phyloP scores from a whole-genome alignment of 2,888 invertebrate genomes.

The Oligia latruncula region DNA sequence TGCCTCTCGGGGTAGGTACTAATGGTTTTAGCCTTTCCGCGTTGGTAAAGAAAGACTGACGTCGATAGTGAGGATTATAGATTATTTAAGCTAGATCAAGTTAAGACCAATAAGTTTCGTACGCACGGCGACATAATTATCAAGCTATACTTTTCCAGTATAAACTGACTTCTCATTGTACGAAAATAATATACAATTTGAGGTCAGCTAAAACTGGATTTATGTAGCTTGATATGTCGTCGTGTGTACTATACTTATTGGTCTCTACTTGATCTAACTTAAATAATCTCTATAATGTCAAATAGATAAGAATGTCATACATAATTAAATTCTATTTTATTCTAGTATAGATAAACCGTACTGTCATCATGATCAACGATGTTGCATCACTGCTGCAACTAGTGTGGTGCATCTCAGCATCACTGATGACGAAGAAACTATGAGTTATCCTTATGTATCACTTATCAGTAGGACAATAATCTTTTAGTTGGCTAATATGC shows the following conservation, averaged over 20 bases:
- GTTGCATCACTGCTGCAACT: neutral
- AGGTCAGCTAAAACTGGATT: neutral
- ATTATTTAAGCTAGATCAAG: conserved; percentile 5
- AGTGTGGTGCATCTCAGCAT: no score
- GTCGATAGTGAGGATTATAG: neutral
- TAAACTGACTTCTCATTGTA: neutral
- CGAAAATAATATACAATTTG: neutral
- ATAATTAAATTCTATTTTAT: neutral
- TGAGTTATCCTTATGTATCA: neutral
- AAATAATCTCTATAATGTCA: neutral
- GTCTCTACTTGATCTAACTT: neutral
- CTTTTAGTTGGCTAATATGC: conserved; percentile 1
- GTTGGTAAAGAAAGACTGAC: conserved; percentile 6
- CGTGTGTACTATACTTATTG: neutral
- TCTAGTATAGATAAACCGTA: neutral
- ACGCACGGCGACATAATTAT: neutral
- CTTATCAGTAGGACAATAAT: conserved; percentile 24
- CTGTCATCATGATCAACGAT: neutral
- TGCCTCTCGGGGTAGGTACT: neutral
- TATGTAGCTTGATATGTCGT: no score
- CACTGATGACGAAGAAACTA: neutral
- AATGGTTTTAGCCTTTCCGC: conserved; percentile 4
- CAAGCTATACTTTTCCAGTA: neutral
- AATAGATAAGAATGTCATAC: neutral
- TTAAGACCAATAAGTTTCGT: neutral